Evolutionary conservation across 2,797 vertebrate genomes (phyloP).

Genomic region (Bradypodion ventrale): DNA sequence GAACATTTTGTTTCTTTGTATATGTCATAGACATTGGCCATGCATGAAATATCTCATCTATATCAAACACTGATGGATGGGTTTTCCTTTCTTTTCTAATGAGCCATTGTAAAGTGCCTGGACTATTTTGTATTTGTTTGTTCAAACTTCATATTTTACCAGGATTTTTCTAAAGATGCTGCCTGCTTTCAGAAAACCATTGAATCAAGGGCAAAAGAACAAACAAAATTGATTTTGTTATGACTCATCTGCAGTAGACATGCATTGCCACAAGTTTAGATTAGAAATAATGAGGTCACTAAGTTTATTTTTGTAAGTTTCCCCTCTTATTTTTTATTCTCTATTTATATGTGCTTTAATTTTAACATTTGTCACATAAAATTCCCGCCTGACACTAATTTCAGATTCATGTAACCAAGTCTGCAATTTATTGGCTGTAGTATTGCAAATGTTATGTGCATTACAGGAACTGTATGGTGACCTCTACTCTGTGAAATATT

Average conservation of each 20-base stretch:
- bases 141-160: conserved; percentile 57
- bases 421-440: not conserved
- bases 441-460: not conserved
- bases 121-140: conserved; percentile 51
- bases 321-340: not conserved
- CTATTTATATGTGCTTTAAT: not conserved
- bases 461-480: not conserved
- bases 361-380: conserved; percentile 3
- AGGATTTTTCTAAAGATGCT: conserved; percentile 18
- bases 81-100: conserved; percentile 63
- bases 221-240: conserved; percentile 41
- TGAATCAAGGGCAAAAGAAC: conserved; percentile 51
- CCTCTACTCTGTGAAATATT: not conserved
- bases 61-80: conserved; percentile 59
- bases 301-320: conserved; percentile 27
- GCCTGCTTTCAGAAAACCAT: conserved; percentile 36
- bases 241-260: conserved; percentile 36
- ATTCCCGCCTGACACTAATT: not conserved
- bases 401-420: not conserved
- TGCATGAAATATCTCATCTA: conserved; percentile 56
- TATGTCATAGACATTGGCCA: conserved; percentile 34
- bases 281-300: conserved; percentile 49
- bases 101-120: conserved; percentile 51
- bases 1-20: conserved; percentile 56
- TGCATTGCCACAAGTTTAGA: conserved; percentile 33